phyloP scores from a whole-genome alignment of 2,113 vertebrate genomes.

The Vanacampus margaritifer region DNA sequence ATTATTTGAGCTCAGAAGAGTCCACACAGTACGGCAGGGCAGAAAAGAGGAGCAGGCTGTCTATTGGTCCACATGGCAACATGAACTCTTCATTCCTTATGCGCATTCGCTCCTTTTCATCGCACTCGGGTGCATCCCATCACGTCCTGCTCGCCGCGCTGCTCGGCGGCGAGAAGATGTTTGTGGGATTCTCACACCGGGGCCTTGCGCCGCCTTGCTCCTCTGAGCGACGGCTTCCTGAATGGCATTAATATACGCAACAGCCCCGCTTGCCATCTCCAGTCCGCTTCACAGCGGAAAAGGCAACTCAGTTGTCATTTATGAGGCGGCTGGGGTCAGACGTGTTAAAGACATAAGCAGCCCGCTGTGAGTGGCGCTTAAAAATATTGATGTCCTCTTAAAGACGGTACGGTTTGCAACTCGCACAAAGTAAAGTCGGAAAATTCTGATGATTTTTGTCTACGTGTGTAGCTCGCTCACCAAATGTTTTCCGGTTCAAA shows the following conservation, averaged over 20 bases:
- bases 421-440: too few species aligned
- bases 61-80: constrained; percentile 12
- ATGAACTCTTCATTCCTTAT: constrained; percentile 7
- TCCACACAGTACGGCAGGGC: background rate
- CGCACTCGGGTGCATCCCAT: constrained; percentile 43
- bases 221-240: constrained; percentile 62
- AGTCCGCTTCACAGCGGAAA: constrained; percentile 36
- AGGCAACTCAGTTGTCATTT: constrained; percentile 25
- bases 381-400: background rate
- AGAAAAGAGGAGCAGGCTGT: constrained; percentile 13
- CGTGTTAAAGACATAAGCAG: background rate
- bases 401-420: background rate
- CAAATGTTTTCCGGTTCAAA: background rate
- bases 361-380: background rate
- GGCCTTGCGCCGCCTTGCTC: constrained; percentile 31
- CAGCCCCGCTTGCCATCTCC: constrained; percentile 37
- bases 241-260: constrained; percentile 65
- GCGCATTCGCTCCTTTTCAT: constrained; percentile 31
- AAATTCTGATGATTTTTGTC: background rate
- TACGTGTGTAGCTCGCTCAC: background rate
- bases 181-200: constrained; percentile 48
- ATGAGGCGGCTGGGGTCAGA: constrained; percentile 25
- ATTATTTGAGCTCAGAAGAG: constrained; percentile 1
- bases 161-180: constrained; percentile 41
- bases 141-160: constrained; percentile 42